Conservation (phyloP, 2,797 vertebrate species). For the Adrianichthys oophorus region DNA sequence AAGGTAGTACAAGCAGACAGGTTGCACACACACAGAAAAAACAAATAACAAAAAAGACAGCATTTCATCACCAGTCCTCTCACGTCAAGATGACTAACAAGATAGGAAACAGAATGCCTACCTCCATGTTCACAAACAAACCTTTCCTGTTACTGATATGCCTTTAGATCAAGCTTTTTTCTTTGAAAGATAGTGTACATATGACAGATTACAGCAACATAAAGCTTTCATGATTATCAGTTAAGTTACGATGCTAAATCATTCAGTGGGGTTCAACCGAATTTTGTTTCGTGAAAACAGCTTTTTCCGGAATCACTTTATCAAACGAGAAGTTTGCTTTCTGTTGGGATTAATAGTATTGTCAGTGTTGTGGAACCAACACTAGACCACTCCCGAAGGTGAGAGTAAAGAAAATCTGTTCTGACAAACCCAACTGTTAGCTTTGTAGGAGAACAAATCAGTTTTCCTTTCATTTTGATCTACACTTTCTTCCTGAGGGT, state of each 20-base stretch:
- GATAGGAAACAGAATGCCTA: constrained; percentile 56
- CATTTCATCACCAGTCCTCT: constrained; percentile 38
- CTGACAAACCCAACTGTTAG: constrained; percentile 13
- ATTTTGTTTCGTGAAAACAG: not conserved
- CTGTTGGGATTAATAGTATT: constrained; percentile 15
- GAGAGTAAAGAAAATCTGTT: constrained; percentile 7
- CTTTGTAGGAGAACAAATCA: not conserved
- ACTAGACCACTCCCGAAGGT: constrained; percentile 15
- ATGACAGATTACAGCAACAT: too few species aligned
- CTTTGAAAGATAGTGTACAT: constrained; percentile 13
- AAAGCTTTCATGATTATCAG: too few species aligned
- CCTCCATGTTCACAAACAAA: constrained; percentile 44
- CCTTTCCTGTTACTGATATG: constrained; percentile 43
- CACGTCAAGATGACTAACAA: constrained; percentile 64
- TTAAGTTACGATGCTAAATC: not conserved
- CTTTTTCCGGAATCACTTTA: constrained; percentile 23
- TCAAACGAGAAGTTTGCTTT: constrained; percentile 18
- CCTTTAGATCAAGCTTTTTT: constrained; percentile 19
- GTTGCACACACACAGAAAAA: not conserved
- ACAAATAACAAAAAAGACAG: constrained; percentile 23
- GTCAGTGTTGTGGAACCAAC: constrained; percentile 5
- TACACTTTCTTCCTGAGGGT: constrained; percentile 1
- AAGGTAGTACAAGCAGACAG: constrained; percentile 12
- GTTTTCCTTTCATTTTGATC: constrained; percentile 13
- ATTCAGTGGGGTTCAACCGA: not conserved